A percentile compares a stretch with the other conserved stretches of the same genome.
Conservation (phyloP, 1,140 invertebrate species). For the Drosophila lacteicornis region DNA sequence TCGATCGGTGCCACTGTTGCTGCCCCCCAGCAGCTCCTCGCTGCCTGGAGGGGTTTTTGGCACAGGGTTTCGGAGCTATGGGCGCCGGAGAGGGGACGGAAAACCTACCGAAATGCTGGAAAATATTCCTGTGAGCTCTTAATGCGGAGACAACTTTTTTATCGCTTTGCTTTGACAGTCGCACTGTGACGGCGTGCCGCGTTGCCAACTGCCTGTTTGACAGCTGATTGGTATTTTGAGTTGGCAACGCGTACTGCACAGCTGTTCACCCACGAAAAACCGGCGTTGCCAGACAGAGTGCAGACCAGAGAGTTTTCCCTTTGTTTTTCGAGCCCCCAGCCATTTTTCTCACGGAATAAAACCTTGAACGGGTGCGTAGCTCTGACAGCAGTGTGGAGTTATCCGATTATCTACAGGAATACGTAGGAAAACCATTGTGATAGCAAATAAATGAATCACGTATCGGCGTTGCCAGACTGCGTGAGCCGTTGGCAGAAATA, state of each 20-base stretch:
- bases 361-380: not conserved
- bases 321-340: rapidly evolving
- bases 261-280: not conserved
- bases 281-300: not conserved
- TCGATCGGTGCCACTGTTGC: slow-evolving; percentile 21
- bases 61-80: not conserved
- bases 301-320: not conserved
- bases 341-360: not conserved
- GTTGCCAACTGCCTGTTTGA: slow-evolving; percentile 62
- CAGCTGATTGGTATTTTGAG: slow-evolving; percentile 32
- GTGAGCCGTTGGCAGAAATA: not conserved
- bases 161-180: slow-evolving; percentile 70
- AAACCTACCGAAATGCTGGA: slow-evolving; percentile 75
- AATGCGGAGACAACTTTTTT: slow-evolving; percentile 79
- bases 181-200: slow-evolving; percentile 57
- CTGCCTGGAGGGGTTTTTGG: too few species aligned
- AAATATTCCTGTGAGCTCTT: slow-evolving; percentile 75
- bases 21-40: not conserved
- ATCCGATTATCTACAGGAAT: not conserved
- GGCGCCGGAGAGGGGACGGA: not conserved
- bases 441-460: not conserved
- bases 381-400: not conserved
- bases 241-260: not conserved
- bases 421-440: too few species aligned
- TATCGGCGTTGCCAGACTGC: not conserved